phyloP scores from a whole-genome alignment of 1,140 invertebrate species.

The Conus betulinus region DNA sequence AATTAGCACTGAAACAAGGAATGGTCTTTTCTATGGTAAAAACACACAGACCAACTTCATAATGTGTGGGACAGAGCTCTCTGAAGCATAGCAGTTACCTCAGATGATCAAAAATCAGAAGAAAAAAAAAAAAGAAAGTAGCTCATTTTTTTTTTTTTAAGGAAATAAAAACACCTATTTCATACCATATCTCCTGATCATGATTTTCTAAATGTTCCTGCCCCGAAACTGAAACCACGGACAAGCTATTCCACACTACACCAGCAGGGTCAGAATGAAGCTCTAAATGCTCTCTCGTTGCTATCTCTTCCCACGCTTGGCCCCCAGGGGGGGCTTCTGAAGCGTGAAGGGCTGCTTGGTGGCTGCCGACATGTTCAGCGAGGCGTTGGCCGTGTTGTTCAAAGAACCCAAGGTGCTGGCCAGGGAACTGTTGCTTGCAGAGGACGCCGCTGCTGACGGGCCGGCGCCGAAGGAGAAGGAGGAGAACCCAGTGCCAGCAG shows the following conservation, averaged over 20 bases:
- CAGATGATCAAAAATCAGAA: background rate
- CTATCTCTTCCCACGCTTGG: constrained; percentile 83
- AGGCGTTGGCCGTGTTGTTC: constrained; percentile 32
- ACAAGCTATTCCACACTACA: background rate
- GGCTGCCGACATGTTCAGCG: constrained; percentile 31
- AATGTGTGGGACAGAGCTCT: background rate
- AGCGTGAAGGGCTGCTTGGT: constrained; percentile 80
- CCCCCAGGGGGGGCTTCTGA: constrained; percentile 83
- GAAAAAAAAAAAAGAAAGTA: background rate
- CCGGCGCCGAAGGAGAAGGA: background rate
- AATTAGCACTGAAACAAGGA: background rate
- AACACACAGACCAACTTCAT: background rate
- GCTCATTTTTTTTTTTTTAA: background rate
- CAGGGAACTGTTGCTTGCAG: constrained; percentile 29
- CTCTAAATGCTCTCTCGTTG: constrained; percentile 29
- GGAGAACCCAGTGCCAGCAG: background rate
- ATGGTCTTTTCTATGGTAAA: background rate
- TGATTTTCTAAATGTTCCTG: too few species aligned
- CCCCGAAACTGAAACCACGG: too few species aligned
- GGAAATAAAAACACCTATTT: too few species aligned
- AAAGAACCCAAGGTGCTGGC: constrained; percentile 23
- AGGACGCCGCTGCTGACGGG: background rate
- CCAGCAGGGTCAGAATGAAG: constrained; percentile 10
- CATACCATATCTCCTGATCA: too few species aligned
- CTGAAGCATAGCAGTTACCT: background rate